These are phyloP conservation scores for Coleophora flavipennella DNA, from an alignment of 2,888 invertebrate species.

Conservation along the genomic window DNA sequence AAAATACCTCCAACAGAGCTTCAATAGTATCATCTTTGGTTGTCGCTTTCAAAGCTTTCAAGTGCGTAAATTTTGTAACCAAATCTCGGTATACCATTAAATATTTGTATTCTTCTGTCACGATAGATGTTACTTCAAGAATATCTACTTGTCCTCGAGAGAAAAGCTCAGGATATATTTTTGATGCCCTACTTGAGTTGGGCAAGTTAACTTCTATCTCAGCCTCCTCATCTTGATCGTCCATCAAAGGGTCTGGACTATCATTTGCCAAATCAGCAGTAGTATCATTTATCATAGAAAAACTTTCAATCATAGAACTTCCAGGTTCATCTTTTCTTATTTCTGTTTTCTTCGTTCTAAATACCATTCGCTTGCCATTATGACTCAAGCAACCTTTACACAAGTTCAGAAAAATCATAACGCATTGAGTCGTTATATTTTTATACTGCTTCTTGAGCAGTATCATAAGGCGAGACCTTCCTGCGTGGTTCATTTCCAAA, in stretches of 20 bases:
- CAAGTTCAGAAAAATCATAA: slow-evolving; percentile 34
- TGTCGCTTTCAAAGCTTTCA: slow-evolving; percentile 33
- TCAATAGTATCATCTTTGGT: slow-evolving; percentile 32
- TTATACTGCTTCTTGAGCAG: slow-evolving; percentile 35
- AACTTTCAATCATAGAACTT: slow-evolving; percentile 5
- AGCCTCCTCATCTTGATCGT: background rate
- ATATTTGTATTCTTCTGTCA: slow-evolving; percentile 34
- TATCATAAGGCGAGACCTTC: slow-evolving; percentile 33
- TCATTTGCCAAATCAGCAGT: background rate
- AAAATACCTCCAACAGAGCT: slow-evolving; percentile 34
- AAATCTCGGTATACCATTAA: slow-evolving; percentile 39
- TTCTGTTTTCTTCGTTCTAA: background rate
- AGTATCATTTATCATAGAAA: background rate
- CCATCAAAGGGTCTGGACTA: background rate
- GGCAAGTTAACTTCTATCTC: background rate
- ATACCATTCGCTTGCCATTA: slow-evolving; percentile 16
- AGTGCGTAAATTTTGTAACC: slow-evolving; percentile 33
- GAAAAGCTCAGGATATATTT: slow-evolving; percentile 31
- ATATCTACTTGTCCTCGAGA: slow-evolving; percentile 41
- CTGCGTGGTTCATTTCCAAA: slow-evolving; percentile 35
- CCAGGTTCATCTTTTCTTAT: background rate
- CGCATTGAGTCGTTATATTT: slow-evolving; percentile 36
- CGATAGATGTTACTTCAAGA: slow-evolving; percentile 30
- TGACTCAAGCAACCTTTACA: slow-evolving; percentile 30
- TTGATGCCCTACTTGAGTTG: background rate